Evolutionary conservation across 2,888 invertebrate genomes (phyloP), one percentile per base, ranked within the genome.

Genomic region (Tipula lateralis): DNA sequence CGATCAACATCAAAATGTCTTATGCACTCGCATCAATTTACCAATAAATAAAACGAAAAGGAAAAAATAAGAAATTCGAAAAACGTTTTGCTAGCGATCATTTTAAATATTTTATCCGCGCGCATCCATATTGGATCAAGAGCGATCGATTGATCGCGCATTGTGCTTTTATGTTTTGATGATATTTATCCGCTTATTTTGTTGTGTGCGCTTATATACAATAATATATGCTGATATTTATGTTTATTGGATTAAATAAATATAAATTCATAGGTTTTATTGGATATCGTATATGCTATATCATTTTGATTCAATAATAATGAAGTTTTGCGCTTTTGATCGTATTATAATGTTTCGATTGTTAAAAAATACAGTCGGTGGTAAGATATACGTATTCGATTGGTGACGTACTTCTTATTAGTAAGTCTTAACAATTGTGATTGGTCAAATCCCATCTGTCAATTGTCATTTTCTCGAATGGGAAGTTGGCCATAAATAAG

Each of bases 191-290:
- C 66, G 24, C 9, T 24, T 66, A 66, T 66, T 50, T 50, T 19
- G 19, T 66, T 66, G 19, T 66, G 66, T 3, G 12, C 66, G n/a
- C n/a, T n/a, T 66, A 12, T 66, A 66, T 9, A n/a, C n/a, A n/a
- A n/a, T n/a, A n/a, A n/a, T n/a, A n/a, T 66, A 66, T 66, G 66
- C 9, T 24, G 24, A 66, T 24, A 66, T 66, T 66, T 66, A 66
- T 66, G 66, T 66, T 66, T 66, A 66, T 66, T 66, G 66, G 66
- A 66, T 66, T 66, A 66, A 66, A 66, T 66, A 66, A 66, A 66
- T 24, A 66, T 66, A 66, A 66, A 66, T 66, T 66, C 66, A 66
- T 66, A 66, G 66, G 19, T 66, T 24, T 66, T 66, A 66, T 66
- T 24, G 66, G 24, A 19, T 66, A 44, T n/a, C n/a, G n/a, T n/a